These are phyloP conservation scores for Drosophila rufa DNA, from an alignment of 1,140 invertebrate genomes.

Conservation along the genomic window DNA sequence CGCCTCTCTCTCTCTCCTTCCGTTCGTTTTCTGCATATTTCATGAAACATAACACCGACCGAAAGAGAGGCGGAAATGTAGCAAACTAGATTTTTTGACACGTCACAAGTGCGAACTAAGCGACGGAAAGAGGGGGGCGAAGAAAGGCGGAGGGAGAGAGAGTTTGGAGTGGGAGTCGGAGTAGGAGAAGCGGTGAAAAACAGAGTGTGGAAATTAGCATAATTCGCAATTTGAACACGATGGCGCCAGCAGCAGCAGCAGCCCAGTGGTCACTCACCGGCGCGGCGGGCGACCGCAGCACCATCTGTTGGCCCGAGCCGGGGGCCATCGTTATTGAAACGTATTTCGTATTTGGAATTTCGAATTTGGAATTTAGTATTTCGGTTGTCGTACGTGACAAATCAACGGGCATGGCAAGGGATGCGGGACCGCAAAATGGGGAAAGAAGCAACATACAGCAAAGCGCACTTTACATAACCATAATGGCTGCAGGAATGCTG, in stretches of 20 bases:
- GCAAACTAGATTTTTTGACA: conserved; percentile 72
- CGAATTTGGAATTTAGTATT: conserved; percentile 16
- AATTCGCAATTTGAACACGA: conserved; percentile 79
- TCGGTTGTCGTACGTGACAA: conserved; percentile 67
- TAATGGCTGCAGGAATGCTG: conserved; percentile 30
- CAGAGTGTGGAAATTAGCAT: conserved; percentile 67
- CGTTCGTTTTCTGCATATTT: conserved; percentile 49
- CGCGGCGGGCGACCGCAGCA: conserved; percentile 23
- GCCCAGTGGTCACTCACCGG: conserved; percentile 51
- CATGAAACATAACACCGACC: conserved; percentile 70
- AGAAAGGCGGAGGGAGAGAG: not conserved
- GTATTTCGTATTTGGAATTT: conserved; percentile 40
- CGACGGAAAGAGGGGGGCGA: not conserved
- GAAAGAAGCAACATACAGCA: conserved; percentile 44
- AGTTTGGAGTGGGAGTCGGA: not conserved
- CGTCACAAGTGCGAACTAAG: conserved; percentile 51
- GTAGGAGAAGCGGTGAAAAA: not conserved
- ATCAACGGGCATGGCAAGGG: conserved; percentile 46
- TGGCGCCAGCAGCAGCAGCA: conserved; percentile 21
- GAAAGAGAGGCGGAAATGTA: conserved; percentile 35
- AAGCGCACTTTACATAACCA: conserved; percentile 75
- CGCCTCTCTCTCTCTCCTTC: not conserved
- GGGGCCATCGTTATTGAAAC: conserved; percentile 60
- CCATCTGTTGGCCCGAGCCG: conserved; percentile 51
- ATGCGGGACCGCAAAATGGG: conserved; percentile 31